These are phyloP conservation scores for Spisula solida DNA, from an alignment of 2,888 invertebrate genomes.

Conservation along the genomic window DNA sequence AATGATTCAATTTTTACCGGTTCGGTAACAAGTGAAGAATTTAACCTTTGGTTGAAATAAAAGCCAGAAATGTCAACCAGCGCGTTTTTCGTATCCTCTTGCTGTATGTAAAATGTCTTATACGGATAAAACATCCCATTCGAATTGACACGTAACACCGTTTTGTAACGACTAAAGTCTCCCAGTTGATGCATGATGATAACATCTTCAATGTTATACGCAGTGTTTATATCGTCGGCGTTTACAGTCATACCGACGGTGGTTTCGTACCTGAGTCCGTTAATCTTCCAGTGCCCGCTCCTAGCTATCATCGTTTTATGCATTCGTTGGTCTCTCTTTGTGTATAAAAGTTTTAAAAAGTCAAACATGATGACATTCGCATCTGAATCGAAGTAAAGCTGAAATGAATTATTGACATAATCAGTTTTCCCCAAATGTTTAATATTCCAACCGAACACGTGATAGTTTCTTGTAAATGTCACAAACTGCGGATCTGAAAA, in stretches of 20 bases:
- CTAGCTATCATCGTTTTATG: conserved; percentile 29
- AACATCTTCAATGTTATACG: conserved; percentile 47
- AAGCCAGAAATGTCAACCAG: conserved; percentile 60
- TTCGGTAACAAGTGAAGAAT: not conserved
- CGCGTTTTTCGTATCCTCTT: conserved; percentile 13
- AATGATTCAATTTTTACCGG: conserved; percentile 36
- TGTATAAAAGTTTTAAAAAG: conserved; percentile 61
- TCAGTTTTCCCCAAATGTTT: conserved; percentile 34
- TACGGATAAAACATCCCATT: conserved; percentile 58
- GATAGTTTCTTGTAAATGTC: conserved; percentile 55
- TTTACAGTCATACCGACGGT: conserved; percentile 47
- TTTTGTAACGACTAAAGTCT: conserved; percentile 42
- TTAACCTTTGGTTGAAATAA: conserved; percentile 18
- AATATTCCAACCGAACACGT: conserved; percentile 68
- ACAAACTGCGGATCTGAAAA: conserved; percentile 53
- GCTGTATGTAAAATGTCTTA: conserved; percentile 37
- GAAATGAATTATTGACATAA: conserved; percentile 37
- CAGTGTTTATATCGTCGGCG: conserved; percentile 25
- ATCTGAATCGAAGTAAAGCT: conserved; percentile 58
- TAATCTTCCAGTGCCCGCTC: conserved; percentile 38
- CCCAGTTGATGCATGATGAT: conserved; percentile 44
- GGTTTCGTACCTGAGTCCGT: conserved; percentile 53
- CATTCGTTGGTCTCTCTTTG: conserved; percentile 49
- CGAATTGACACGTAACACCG: conserved; percentile 50
- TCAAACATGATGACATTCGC: conserved; percentile 69